Base-by-base conservation (phyloP, 2,113 vertebrate genomes). In the Melanostigma gelatinosum region DNA sequence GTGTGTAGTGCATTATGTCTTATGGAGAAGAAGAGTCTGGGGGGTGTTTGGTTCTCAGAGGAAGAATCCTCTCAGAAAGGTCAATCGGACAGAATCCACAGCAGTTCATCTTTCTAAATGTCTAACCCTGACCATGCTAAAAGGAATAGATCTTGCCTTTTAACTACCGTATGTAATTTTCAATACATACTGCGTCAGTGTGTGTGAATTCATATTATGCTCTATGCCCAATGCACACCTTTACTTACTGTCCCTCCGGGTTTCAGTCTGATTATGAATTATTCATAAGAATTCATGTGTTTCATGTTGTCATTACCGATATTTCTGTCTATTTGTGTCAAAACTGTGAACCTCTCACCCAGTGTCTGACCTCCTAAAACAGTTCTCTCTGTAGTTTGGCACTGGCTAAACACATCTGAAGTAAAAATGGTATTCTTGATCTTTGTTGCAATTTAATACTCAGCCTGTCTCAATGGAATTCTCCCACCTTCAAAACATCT, bases 401-500 rank as follows among this genome's bases (percentile, higher is more conserved):
- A 9, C 22, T 54, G 50, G 34, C 15, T 65, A 4, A 36, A 70
- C 64, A 48, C 64, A 57, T 75, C 8, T 67, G 46, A 11, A 74
- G 29, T 67, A 16, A 70, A 70, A 58, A 60, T 29, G 54, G 24
- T 65, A 38, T 55, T 46, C 71, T 60, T 58, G 22, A 73, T 77
- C 58, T 68, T 13, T 54, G 32, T 44, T 8, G 54, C 64, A 2
- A 13, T 68, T 12, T 52, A 58, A 71, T 6, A 8, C 20, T 44
- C 64, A 55, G 48, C 63, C 36, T 20, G 4, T 69, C 67, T 44
- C 42, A 1, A 3, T 24, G 38, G 55, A 60, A 24, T 42, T 42
- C 12, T 61, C 57, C 64, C 65, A 67, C 68, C 77, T 72, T 66
- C 63, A 78, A 32, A 55, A 72, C 38, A 58, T 52, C 68, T 69